Conservation (phyloP, 2,113 vertebrate genomes). For the Chrysemys picta region DNA sequence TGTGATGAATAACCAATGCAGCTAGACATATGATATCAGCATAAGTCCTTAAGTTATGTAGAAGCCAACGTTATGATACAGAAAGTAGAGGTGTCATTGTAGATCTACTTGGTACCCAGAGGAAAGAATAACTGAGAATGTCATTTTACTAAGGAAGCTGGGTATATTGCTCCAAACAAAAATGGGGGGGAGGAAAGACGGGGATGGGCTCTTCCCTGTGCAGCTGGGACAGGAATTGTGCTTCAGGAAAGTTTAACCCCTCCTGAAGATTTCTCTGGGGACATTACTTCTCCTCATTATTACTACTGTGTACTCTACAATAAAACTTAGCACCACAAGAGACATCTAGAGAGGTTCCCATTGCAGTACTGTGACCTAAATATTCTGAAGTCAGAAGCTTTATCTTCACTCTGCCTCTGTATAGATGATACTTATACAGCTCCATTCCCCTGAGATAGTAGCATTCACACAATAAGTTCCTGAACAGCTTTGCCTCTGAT, state of each 20-base stretch:
- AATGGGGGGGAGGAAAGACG: no score
- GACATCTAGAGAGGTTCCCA: fast-evolving
- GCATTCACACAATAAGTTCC: not conserved
- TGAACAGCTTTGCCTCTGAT: fast-evolving
- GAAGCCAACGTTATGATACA: fast-evolving
- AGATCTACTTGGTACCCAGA: not conserved
- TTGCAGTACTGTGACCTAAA: no score
- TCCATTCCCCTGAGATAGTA: not conserved
- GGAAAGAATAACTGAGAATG: not conserved
- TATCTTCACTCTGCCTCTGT: fast-evolving
- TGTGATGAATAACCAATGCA: fast-evolving
- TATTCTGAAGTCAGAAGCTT: not conserved
- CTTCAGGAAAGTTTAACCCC: not conserved
- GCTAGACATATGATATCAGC: fast-evolving
- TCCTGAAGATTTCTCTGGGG: fast-evolving
- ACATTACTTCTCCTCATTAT: not conserved
- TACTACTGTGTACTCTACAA: not conserved
- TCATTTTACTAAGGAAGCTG: not conserved
- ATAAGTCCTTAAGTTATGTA: not conserved
- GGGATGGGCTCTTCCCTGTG: not conserved
- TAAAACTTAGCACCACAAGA: not conserved
- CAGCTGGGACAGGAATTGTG: not conserved
- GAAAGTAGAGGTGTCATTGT: fast-evolving
- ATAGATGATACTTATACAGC: no score
- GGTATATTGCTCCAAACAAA: not conserved